Evolutionary conservation across 2,797 vertebrate genomes (phyloP), one percentile per base, ranked within the genome.

Genomic region (Spinus olivaceus): DNA sequence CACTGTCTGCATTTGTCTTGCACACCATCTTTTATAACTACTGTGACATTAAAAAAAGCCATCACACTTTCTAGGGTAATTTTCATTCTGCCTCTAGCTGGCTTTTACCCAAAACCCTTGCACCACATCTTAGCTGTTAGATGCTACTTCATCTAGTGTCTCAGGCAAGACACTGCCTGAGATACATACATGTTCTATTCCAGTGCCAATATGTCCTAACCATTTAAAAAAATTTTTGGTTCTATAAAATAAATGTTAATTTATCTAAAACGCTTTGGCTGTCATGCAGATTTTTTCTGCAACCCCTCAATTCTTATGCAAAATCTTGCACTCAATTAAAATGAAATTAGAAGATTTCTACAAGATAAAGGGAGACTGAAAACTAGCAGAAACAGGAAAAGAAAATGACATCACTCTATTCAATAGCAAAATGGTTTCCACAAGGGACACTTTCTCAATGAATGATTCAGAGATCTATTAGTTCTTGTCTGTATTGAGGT

Each of bases 261-360:
- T 71, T 85, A 35, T 49, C 46, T 92, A 72, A 90, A 92, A 81
- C n/a, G 25, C 20, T 81, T 61, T 63, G 28, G 47, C 57, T 66
- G 61, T 49, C 74, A 67, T 41, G 33, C 70, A 65, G 54, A 92
- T 63, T 72, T 86, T 79, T 76, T 65, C 41, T 51, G 14, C 12
- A 78, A 6, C 12, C 41, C 33, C 30, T 77, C 32, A 70, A 88
- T 79, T 88, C 53, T 86, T 60, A 57, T 14, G n/a, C 27, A 94
- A 86, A 76, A 81, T 30, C 14, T 70, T 73, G 8, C 14, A 42
- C 42, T 59, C 60, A 49, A 84, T 87, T 74, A 53, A 90, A 94
- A 88, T 35, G 4, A 81, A 85, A 74, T 73, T 16, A 35, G 32
- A 72, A 81, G 12, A 57, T 63, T 86, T 94, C 27, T 90, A 54